Base-by-base conservation (phyloP, 2,797 vertebrate genomes). In the Sylvilagus floridanus region DNA sequence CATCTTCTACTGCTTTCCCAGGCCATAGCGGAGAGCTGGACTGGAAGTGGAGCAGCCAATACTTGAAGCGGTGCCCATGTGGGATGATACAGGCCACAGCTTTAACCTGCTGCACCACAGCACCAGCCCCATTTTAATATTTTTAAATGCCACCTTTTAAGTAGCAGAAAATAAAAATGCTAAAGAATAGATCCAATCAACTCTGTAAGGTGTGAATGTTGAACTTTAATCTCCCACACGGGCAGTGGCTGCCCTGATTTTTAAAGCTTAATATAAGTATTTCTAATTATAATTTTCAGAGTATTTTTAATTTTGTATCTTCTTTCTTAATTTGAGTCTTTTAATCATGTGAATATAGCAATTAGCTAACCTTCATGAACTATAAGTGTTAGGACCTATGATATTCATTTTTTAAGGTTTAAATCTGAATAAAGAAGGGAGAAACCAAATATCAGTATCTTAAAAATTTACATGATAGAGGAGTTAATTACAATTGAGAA, bases 351-450 rank as follows among this genome's bases (percentile, higher is more conserved):
- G 78, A 94, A 52, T 90, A 95, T 90, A 91, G 72, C 50, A 77
- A 47, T 96, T 98, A 96, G 19, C 50, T 83, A 90, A 89, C 19
- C 76, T 83, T 97, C 84, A 85, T 96, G 0, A 3, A 35, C 97
- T 97, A 90, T 90, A 96, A 91, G 57, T 97, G 66, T 73, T 21
- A 95, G 81, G 12, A 97, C 95, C 97, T 42, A 97, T 93, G 30
- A 28, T 97, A 96, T 98, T 98, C 84, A 96, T 95, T 97, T 98
- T 97, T 79, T 97, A 97, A 97, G 73, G 78, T 42, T 93, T 93
- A 77, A 35, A 86, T 97, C 89, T 96, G 93, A 97, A 97, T 60
- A 97, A 97, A 71, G 75, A 94, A 77, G 97, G 79, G 97, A 96
- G 93, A 97, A 97, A 96, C 71, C 93, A 97, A 93, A 91, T 84